Evolutionary conservation across 2,113 vertebrate species (phyloP).

Genomic region (Eonycteris spelaea): DNA sequence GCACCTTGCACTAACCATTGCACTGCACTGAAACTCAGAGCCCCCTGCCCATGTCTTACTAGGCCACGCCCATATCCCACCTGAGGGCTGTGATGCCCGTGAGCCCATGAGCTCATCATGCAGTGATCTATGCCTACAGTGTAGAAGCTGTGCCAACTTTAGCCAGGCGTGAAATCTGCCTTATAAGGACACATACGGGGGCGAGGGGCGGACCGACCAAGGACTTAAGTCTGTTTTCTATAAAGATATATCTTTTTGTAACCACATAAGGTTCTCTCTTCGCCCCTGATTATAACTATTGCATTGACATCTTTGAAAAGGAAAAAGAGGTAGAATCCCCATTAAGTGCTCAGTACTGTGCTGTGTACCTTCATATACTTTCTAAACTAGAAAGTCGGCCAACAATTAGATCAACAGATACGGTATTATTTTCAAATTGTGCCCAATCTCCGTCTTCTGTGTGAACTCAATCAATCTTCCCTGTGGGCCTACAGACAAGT

Average conservation of each 20-base stretch:
- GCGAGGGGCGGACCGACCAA: neutral
- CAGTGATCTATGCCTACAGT: neutral
- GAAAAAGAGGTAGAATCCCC: neutral
- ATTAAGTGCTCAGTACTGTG: neutral
- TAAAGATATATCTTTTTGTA: neutral
- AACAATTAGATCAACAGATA: neutral
- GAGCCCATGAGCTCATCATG: neutral
- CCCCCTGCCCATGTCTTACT: neutral
- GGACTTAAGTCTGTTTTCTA: neutral
- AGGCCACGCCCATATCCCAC: neutral
- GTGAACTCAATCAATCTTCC: constrained; percentile 43
- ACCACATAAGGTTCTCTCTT: neutral
- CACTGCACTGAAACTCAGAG: neutral
- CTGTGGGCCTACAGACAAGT: neutral
- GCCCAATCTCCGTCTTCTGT: constrained; percentile 18
- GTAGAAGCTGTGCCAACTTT: neutral
- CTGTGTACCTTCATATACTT: neutral
- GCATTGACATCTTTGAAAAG: neutral
- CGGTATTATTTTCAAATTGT: neutral
- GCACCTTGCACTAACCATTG: neutral
- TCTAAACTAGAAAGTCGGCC: constrained; percentile 11
- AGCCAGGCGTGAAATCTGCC: neutral
- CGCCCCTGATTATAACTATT: neutral
- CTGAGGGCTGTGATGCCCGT: neutral
- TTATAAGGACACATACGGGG: neutral